A percentile compares a stretch with the other conserved stretches of the same genome.
These are phyloP conservation scores for Taphrorychus bicolor DNA, from an alignment of 2,888 invertebrate genomes.

Conservation along the genomic window DNA sequence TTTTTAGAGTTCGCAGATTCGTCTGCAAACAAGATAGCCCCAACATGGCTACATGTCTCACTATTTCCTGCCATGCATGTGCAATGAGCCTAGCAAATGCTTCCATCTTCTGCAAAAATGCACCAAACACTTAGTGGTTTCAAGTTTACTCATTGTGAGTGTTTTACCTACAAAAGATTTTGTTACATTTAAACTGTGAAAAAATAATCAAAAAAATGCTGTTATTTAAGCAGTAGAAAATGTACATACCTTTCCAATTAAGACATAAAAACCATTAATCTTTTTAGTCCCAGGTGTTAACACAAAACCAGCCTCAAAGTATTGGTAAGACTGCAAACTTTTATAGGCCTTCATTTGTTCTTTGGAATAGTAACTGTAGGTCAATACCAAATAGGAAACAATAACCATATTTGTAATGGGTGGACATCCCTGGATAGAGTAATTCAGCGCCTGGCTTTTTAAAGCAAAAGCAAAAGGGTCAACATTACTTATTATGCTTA, in stretches of 20 bases:
- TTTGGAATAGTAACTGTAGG: constrained; percentile 7
- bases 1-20: no score
- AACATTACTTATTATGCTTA: not conserved
- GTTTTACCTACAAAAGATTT: no score
- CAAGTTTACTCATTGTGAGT: no score
- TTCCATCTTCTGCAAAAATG: constrained; percentile 29
- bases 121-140: constrained; percentile 32
- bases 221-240: no score
- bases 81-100: constrained; percentile 17
- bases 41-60: constrained; percentile 38
- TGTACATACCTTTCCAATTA: no score
- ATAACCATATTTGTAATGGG: constrained; percentile 9
- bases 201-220: no score
- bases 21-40: constrained; percentile 3
- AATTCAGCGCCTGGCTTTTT: constrained; percentile 7
- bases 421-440: not conserved
- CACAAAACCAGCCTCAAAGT: not conserved
- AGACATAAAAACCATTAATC: not conserved
- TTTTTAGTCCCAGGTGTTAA: not conserved
- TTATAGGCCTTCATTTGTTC: no score
- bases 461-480: no score
- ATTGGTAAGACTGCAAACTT: not conserved
- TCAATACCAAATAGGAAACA: constrained; percentile 8
- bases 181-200: no score
- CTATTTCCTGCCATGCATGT: constrained; percentile 36